Base-by-base conservation (phyloP, 2,113 vertebrate genomes). In the Nanger granti region DNA sequence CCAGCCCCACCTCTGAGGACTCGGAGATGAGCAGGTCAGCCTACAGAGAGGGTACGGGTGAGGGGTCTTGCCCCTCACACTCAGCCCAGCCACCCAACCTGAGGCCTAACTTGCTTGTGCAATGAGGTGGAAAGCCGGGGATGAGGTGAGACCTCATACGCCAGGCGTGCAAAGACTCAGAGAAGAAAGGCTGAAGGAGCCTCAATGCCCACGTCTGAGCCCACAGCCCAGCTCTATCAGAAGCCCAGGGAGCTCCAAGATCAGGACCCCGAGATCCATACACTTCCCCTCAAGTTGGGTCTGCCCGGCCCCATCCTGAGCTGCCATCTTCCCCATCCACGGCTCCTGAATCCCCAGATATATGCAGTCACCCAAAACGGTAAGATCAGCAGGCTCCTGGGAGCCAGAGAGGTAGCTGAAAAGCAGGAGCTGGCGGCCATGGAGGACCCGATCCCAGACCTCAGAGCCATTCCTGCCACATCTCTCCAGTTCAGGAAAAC, bases 11-110 rank as follows among this genome's bases (percentile, higher is more conserved):
- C 97, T 99, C 99, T 96, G 92, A 98, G 96, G 99, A 98, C 98
- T 99, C 99, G 79, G 99, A 99, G 99, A 99, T 99, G 98, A 99
- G 99, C 94, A 99, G 99, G 87, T 98, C 98, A 55, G 99, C 99
- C 99, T 99, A 99, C 98, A 98, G 97, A 98, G 95, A 98, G 96
- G 98, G 98, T 41, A 98, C 1, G 5, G 0, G 28, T 98, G 82
- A 98, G 89, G 62, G 87, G 86, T 31, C 41, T 57, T 52, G 66
- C 1, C 92, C 41, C 57, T 52, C 60, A 44, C 11, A 7, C 54
- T 29, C 60, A 31, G 49, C 54, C 54, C 31, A 22, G 69, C 28
- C 84, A 49, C 47, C 94, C 69, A 5, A 3, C 18, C 55, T 55
- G 47, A 59, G 37, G 79, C 82, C 88, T 49, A 22, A 52, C 60